These are phyloP conservation scores for Zhengitettix transpicula DNA, from an alignment of 2,888 invertebrate species.

Conservation along the genomic window DNA sequence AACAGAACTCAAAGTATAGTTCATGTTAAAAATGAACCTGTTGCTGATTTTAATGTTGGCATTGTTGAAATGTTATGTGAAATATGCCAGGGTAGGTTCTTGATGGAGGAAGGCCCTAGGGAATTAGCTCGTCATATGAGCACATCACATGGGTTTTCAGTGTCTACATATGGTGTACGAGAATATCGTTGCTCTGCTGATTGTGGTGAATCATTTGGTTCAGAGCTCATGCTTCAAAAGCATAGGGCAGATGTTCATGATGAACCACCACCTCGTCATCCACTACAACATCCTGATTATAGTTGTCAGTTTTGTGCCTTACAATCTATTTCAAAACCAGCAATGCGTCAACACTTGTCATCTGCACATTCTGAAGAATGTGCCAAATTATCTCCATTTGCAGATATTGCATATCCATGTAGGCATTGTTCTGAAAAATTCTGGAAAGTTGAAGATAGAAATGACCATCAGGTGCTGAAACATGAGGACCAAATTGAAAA, in stretches of 20 bases:
- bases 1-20: not conserved
- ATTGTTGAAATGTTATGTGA: conserved; percentile 24
- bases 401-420: conserved; percentile 34
- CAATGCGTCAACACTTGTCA: conserved; percentile 23
- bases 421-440: conserved; percentile 31
- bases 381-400: conserved; percentile 24
- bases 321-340: conserved; percentile 22
- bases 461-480: conserved; percentile 21
- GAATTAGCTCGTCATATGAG: conserved; percentile 11
- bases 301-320: conserved; percentile 12
- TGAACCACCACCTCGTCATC: not conserved
- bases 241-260: conserved; percentile 1
- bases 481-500: conserved; percentile 8
- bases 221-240: conserved; percentile 1
- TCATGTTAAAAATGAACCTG: not conserved
- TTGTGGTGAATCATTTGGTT: conserved; percentile 5
- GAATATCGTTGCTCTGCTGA: conserved; percentile 1
- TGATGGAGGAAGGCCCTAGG: conserved; percentile 25
- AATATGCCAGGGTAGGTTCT: conserved; percentile 34
- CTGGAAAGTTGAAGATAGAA: conserved; percentile 34
- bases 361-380: conserved; percentile 7
- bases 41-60: not conserved
- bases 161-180: conserved; percentile 1
- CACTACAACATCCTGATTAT: not conserved
- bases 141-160: conserved; percentile 8